phyloP scores from a whole-genome alignment of 37 sponge, comb jelly and placozoan species.

The Petrosia ficiformis region DNA sequence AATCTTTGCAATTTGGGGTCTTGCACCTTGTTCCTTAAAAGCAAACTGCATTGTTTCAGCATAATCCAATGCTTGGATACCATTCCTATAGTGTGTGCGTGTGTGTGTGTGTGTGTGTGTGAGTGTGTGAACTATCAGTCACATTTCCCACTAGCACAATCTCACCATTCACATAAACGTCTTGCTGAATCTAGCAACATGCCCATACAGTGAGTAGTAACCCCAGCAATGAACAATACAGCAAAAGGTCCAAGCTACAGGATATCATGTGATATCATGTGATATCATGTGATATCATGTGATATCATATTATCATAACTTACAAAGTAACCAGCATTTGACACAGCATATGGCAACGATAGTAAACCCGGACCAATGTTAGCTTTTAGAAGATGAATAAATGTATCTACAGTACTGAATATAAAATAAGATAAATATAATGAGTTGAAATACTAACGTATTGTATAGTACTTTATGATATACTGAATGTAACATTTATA shows the following conservation, averaged over 20 bases:
- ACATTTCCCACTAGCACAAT: background rate
- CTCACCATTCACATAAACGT: conserved; percentile 31
- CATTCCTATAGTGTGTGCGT: conserved; percentile 10
- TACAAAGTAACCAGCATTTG: conserved; percentile 64
- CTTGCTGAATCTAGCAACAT: conserved; percentile 47
- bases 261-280: too few relatives aligned
- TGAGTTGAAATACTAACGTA: too few relatives aligned
- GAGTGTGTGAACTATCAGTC: background rate
- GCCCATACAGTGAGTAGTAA: conserved; percentile 73
- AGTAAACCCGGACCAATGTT: conserved; percentile 83
- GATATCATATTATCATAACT: background rate
- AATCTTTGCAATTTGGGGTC: background rate
- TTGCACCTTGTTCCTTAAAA: background rate
- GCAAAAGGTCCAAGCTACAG: conserved; percentile 29
- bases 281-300: too few relatives aligned
- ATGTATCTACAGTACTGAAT: conserved; percentile 53
- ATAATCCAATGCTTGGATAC: conserved; percentile 24
- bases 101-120: too few relatives aligned
- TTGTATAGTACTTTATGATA: too few relatives aligned
- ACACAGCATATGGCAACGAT: conserved; percentile 67
- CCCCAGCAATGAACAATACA: conserved; percentile 31
- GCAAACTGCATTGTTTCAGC: conserved; percentile 52
- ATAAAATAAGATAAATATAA: background rate
- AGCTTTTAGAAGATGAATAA: conserved; percentile 71
- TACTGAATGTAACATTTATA: too few relatives aligned